These are phyloP conservation scores for Halcyon chelicuti DNA, from an alignment of 2,797 vertebrate species.

Conservation along the genomic window DNA sequence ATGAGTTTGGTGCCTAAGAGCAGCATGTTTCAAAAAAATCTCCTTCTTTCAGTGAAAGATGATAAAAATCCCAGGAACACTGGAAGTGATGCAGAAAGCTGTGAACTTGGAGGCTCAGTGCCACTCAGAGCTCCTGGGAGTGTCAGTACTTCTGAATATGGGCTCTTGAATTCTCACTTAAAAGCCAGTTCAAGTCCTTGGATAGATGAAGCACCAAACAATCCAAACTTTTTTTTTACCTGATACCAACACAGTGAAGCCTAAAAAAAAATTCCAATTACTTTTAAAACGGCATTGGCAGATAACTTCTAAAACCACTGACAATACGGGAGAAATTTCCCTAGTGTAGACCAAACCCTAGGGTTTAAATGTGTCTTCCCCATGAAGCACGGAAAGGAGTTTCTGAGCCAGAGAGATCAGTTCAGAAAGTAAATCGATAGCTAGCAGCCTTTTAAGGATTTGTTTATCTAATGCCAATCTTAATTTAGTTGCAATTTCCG, in stretches of 20 bases:
- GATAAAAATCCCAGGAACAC: neutral
- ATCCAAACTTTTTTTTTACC: neutral
- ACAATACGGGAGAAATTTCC: neutral
- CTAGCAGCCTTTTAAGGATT: neutral
- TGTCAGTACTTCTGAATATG: neutral
- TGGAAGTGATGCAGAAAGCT: neutral
- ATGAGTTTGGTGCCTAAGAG: neutral
- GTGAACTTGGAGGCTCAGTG: neutral
- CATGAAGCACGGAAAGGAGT: neutral
- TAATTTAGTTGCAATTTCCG: slow-evolving; percentile 28
- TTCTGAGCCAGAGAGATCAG: slow-evolving; percentile 18
- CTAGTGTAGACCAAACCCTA: neutral
- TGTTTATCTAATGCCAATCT: neutral
- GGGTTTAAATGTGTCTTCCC: neutral
- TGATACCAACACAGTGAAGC: neutral
- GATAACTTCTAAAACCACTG: neutral
- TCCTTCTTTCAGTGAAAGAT: neutral
- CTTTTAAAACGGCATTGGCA: neutral
- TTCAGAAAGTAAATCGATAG: slow-evolving; percentile 47
- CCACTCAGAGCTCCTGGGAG: neutral
- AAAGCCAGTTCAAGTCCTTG: neutral
- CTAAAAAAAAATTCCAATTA: neutral
- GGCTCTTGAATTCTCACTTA: neutral
- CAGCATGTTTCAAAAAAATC: neutral
- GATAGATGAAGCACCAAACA: neutral